Evolutionary conservation across 2,113 vertebrate genomes (phyloP).

Genomic region (Porphyrio hochstetteri): DNA sequence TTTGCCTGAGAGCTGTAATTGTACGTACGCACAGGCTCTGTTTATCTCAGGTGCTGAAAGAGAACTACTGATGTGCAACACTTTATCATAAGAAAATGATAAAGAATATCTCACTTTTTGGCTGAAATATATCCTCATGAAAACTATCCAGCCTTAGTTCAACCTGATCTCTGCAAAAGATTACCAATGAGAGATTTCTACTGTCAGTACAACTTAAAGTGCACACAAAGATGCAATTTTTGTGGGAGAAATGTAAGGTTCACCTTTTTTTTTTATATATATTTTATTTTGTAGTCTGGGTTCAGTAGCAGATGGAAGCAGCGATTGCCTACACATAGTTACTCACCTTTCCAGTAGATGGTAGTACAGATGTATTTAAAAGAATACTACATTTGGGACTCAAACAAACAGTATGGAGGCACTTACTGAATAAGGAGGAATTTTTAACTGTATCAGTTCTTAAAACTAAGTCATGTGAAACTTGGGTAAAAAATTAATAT

Average conservation of each 20-base stretch:
- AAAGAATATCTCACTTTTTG: background rate
- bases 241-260: background rate
- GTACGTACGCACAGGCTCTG: background rate
- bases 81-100: background rate
- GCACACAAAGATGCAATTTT: background rate
- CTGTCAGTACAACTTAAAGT: background rate
- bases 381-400: constrained; percentile 25
- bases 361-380: constrained; percentile 78
- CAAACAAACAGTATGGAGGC: constrained; percentile 9
- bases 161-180: background rate
- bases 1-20: background rate
- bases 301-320: background rate
- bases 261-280: background rate
- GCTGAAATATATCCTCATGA: background rate
- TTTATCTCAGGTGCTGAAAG: background rate
- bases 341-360: constrained; percentile 81
- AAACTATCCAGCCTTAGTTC: background rate
- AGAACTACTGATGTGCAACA: background rate
- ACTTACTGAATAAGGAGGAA: constrained; percentile 14
- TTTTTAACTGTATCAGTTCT: constrained; percentile 6
- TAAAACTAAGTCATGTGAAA: constrained; percentile 27
- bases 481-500: background rate
- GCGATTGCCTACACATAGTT: constrained; percentile 59
- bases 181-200: background rate
- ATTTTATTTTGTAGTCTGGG: background rate